These are phyloP conservation scores for Myoxocephalus aenaeus DNA, from an alignment of 2,797 vertebrate species.

Conservation along the genomic window DNA sequence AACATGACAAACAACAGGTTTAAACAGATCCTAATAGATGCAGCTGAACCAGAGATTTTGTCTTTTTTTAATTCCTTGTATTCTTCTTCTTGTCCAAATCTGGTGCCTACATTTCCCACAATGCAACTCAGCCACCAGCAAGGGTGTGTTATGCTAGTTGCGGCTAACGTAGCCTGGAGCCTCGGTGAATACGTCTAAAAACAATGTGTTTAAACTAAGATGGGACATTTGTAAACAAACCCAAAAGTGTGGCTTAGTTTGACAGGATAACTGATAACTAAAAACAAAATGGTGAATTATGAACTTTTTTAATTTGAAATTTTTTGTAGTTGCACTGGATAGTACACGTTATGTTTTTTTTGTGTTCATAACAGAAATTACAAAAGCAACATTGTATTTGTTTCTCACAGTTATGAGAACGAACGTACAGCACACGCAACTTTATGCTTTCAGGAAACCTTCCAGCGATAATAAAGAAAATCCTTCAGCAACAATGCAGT, in stretches of 20 bases:
- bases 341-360: not conserved
- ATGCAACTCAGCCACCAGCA: not conserved
- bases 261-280: slow-evolving; percentile 20
- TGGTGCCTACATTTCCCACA: not conserved
- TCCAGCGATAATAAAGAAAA: too few species aligned
- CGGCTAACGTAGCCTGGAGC: not conserved
- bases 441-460: not conserved
- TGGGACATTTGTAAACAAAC: not conserved
- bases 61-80: too few species aligned
- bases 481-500: not conserved
- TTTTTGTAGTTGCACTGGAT: not conserved
- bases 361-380: not conserved
- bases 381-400: not conserved
- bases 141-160: not conserved
- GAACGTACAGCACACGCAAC: not conserved
- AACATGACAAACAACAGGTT: too few species aligned
- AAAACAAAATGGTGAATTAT: slow-evolving; percentile 23
- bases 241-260: slow-evolving; percentile 8
- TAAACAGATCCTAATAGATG: too few species aligned
- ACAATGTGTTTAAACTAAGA: not conserved
- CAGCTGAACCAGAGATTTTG: too few species aligned
- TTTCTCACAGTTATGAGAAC: not conserved
- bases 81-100: too few species aligned
- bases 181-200: not conserved
- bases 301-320: not conserved